A percentile compares a stretch with the other conserved stretches of the same genome.
These are phyloP conservation scores for Ochropleura leucogaster DNA, from an alignment of 2,888 invertebrate species.

Conservation along the genomic window DNA sequence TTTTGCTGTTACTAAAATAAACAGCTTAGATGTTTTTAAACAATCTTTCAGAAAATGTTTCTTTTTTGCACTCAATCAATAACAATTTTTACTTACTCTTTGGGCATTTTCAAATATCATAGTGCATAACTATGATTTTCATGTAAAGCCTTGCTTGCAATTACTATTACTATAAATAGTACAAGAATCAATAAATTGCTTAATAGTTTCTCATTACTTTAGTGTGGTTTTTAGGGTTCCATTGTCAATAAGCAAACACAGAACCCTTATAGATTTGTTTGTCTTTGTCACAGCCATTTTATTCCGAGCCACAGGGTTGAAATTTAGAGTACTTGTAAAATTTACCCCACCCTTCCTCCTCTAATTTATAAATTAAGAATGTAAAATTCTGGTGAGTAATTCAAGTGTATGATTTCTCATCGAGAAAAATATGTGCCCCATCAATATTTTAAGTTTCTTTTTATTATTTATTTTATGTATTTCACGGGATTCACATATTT, in stretches of 20 bases:
- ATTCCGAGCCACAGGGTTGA: too few relatives aligned
- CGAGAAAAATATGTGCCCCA: too few relatives aligned
- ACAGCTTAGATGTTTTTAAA: neutral
- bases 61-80: neutral
- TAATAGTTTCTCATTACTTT: neutral
- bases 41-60: neutral
- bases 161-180: neutral
- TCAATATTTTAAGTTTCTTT: too few relatives aligned
- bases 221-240: neutral
- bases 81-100: neutral
- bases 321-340: too few relatives aligned
- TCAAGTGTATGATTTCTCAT: too few relatives aligned
- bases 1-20: conserved; percentile 5
- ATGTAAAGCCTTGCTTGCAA: neutral
- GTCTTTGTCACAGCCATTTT: too few relatives aligned
- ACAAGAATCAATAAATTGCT: neutral
- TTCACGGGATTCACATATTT: neutral
- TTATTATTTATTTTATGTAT: neutral
- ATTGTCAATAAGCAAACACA: too few relatives aligned
- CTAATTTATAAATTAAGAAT: too few relatives aligned
- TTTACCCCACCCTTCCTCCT: too few relatives aligned
- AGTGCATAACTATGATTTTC: neutral
- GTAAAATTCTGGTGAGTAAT: too few relatives aligned
- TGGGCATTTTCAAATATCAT: neutral
- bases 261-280: too few relatives aligned